Base-by-base conservation (phyloP, 2,888 invertebrate species). In the Lepas anatifera region DNA sequence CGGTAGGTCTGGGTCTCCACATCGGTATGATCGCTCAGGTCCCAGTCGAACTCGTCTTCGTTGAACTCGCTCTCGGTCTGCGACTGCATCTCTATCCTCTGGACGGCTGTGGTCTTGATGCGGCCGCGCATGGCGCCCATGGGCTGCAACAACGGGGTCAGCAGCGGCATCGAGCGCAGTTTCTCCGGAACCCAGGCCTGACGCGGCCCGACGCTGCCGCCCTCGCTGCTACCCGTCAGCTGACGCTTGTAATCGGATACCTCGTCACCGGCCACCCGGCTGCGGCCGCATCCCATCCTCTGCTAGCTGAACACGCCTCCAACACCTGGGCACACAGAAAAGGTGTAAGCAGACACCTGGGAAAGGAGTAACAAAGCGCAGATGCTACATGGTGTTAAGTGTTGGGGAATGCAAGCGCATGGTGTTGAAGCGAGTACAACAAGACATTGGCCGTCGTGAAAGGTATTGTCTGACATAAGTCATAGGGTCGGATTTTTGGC, bases 41-140 rank as follows among this genome's bases (percentile, higher is more conserved):
- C 73, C 74, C 73, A 75, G 68, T 75, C 75, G 58, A 75, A 71
- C 50, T 73, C 75, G 50, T 73, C 74, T 68, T 73, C 74, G 43
- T 58, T 67, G 52, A 74, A 69, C n/a, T 52, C 72, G 32, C 58
- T 58, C 41, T 73, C 73, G 67, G 75, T 75, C 70, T 75, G 75
- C 52, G 72, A 70, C 25, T 70, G 68, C 25, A 64, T 68, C 70
- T 73, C 71, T 70, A 69, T 71, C 71, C 69, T 69, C 68, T 32
- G 58, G 32, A 58, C 58, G 32, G 32, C 58, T 11, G 58, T 58
- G 32, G 32, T 58, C 13, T 27, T 27, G n/a, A n/a, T n/a, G 58
- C 32, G 58, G 18, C 32, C 58, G 32, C 58, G 58, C 58, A 58
- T 11, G 18, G 32, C 27, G 29, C 27, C 58, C 58, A 58, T 58